Conservation (phyloP, 2,113 vertebrate genomes). For the Neogobius melanostomus region DNA sequence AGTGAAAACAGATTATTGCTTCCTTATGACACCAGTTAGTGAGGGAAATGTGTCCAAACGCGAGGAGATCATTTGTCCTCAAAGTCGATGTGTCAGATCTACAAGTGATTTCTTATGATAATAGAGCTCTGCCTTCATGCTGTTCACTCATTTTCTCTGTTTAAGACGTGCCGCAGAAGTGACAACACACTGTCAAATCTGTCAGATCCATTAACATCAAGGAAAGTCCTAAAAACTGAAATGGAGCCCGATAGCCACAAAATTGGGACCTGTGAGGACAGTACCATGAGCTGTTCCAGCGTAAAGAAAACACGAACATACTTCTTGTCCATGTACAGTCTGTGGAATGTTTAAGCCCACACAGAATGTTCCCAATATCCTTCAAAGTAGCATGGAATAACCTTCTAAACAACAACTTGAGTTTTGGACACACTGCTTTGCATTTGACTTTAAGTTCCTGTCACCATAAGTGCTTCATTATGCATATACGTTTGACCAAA, state of each 20-base stretch:
- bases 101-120: slow-evolving; percentile 5
- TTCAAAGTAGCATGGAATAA: slow-evolving; percentile 32
- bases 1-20: background rate
- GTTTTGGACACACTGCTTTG: slow-evolving; percentile 44
- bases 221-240: slow-evolving; percentile 4
- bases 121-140: background rate
- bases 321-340: too few relatives aligned
- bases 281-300: background rate
- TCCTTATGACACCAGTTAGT: background rate
- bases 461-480: slow-evolving; percentile 47
- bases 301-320: too few relatives aligned
- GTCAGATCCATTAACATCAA: slow-evolving; percentile 4
- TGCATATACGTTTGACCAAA: slow-evolving; percentile 57
- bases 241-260: background rate
- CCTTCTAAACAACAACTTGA: slow-evolving; percentile 45
- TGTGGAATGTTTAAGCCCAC: too few relatives aligned
- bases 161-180: background rate
- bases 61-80: background rate
- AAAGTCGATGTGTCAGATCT: background rate
- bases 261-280: background rate
- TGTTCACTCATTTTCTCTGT: background rate
- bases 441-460: slow-evolving; percentile 59
- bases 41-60: background rate
- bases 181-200: slow-evolving; percentile 7
- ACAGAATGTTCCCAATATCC: background rate